Percentiles rank a stretch among this genome's conserved stretches.
phyloP scores from a whole-genome alignment of 1,140 invertebrate genomes.

The Caenorhabditis remanei region DNA sequence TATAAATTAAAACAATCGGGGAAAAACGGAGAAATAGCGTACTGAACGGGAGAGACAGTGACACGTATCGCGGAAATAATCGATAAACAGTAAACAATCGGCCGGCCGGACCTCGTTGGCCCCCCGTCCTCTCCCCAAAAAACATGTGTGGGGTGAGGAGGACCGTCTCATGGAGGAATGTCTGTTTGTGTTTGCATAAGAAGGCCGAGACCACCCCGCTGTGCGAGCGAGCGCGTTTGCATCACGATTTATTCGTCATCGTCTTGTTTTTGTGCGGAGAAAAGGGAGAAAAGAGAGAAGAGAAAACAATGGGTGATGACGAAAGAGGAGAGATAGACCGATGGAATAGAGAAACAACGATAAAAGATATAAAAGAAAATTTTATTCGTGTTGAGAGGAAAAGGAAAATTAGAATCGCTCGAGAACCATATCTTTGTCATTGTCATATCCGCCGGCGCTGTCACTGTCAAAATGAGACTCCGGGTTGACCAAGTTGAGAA shows the following conservation, averaged over 20 bases:
- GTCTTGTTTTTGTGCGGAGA: not conserved
- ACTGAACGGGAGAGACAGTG: no score
- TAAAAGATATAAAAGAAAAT: no score
- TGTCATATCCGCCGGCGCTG: not conserved
- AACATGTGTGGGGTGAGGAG: not conserved
- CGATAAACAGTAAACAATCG: no score
- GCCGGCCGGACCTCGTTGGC: not conserved
- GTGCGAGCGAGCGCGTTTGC: not conserved
- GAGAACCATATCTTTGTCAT: not conserved
- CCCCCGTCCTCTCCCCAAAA: not conserved
- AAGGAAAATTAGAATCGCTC: conserved; percentile 23
- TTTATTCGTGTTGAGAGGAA: not conserved
- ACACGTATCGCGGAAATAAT: no score
- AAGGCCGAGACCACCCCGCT: not conserved
- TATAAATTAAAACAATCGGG: no score
- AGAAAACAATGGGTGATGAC: not conserved
- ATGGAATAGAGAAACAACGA: no score
- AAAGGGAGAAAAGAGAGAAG: not conserved
- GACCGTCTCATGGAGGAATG: not conserved
- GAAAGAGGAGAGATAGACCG: no score
- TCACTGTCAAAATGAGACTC: conserved; percentile 14
- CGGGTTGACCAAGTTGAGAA: conserved; percentile 37
- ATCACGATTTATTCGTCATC: not conserved
- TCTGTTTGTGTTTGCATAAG: not conserved
- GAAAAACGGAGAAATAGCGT: no score